These are phyloP conservation scores for Prunella himalayana DNA, from an alignment of 2,113 vertebrate genomes.

Conservation along the genomic window DNA sequence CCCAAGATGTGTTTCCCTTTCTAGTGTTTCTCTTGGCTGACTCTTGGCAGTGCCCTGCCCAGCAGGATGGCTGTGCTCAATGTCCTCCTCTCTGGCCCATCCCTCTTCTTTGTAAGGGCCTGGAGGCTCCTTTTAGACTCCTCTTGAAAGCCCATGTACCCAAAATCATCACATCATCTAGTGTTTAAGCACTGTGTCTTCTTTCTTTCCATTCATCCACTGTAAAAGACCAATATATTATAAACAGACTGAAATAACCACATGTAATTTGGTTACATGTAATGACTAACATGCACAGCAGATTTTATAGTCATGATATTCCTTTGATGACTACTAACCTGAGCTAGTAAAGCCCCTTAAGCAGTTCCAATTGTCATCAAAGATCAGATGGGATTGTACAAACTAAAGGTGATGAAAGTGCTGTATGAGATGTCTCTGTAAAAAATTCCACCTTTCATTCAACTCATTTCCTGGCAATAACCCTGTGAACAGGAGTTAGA, in stretches of 20 bases:
- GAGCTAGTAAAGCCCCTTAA: not conserved
- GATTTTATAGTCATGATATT: not conserved
- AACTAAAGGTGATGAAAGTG: slow-evolving; percentile 34
- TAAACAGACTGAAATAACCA: not conserved
- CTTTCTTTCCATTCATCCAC: not conserved
- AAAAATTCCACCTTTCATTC: not conserved
- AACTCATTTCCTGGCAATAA: not conserved
- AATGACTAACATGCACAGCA: not conserved
- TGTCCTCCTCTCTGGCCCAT: not conserved
- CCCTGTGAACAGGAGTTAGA: not conserved
- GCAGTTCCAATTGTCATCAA: slow-evolving; percentile 22
- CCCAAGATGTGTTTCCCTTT: not conserved
- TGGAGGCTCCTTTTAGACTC: not conserved
- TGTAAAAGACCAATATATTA: not conserved
- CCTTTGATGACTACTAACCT: not conserved
- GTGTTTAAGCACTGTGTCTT: not conserved
- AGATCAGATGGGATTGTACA: slow-evolving; percentile 2
- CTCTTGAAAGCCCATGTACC: not conserved
- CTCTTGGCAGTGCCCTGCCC: not conserved
- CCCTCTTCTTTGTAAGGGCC: not conserved
- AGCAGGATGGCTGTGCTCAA: not conserved
- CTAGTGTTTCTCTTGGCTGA: not conserved
- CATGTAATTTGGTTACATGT: not conserved
- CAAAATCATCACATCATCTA: not conserved
- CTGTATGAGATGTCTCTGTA: not conserved